Conservation (phyloP, 2,113 vertebrate species). For the Passer domesticus region DNA sequence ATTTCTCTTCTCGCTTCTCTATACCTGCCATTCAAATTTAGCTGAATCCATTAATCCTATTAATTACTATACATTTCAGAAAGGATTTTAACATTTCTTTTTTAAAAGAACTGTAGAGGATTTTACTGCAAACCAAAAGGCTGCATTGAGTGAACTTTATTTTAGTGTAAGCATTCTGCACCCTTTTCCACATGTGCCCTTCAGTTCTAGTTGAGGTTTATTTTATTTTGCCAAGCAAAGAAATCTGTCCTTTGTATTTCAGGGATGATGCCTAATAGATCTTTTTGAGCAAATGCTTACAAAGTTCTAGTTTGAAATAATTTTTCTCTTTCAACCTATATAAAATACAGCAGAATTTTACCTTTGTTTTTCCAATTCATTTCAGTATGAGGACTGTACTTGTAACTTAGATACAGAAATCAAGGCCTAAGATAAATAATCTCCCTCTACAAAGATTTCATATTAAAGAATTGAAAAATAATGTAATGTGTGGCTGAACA, state of each 20-base stretch:
- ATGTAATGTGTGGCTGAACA: not conserved
- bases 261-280: not conserved
- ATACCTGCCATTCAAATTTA: not conserved
- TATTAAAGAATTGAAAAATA: not conserved
- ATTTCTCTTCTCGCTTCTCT: not conserved
- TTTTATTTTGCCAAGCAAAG: not conserved
- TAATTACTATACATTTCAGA: conserved; percentile 7
- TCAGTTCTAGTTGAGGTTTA: not conserved
- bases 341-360: not conserved
- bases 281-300: not conserved
- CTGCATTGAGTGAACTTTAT: not conserved
- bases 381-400: not conserved
- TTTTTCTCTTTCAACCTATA: not conserved
- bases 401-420: not conserved
- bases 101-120: not conserved
- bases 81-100: not conserved
- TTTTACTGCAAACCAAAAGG: not conserved
- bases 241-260: not conserved
- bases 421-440: not conserved
- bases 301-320: not conserved
- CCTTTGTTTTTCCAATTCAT: not conserved
- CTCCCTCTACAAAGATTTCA: not conserved
- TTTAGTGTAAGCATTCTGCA: not conserved
- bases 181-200: not conserved
- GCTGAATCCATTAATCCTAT: not conserved